Conservation (phyloP, 2,113 vertebrate species). For the Notarius quadriscutis region DNA sequence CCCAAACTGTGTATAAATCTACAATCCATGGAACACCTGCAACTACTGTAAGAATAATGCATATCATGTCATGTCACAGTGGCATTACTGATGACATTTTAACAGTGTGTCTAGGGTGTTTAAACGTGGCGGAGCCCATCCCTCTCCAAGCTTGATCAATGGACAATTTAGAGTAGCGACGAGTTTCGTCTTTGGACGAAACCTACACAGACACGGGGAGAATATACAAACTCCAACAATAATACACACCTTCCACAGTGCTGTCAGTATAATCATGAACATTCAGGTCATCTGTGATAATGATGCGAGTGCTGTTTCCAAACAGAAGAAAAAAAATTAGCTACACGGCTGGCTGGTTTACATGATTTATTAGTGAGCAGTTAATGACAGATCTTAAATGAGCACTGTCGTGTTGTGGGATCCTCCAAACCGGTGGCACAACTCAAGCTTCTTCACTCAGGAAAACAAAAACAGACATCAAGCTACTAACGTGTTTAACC, state of each 20-base stretch:
- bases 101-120: too few species aligned
- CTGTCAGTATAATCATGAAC: not conserved
- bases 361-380: constrained; percentile 33
- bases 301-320: not conserved
- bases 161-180: too few species aligned
- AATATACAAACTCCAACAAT: not conserved
- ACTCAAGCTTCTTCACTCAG: constrained; percentile 24
- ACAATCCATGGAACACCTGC: not conserved
- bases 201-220: too few species aligned
- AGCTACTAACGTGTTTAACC: not conserved
- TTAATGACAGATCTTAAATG: not conserved
- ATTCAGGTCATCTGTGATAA: not conserved
- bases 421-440: constrained; percentile 19
- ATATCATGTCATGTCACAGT: too few species aligned
- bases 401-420: not conserved
- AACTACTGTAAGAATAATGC: not conserved
- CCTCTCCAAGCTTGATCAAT: too few species aligned
- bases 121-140: too few species aligned
- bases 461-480: not conserved
- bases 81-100: too few species aligned
- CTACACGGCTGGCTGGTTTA: not conserved
- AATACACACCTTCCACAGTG: not conserved
- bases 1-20: not conserved
- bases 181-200: too few species aligned
- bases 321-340: not conserved